Base-by-base conservation (phyloP, 1,140 invertebrate species). In the Ceratosolen solmsi region DNA sequence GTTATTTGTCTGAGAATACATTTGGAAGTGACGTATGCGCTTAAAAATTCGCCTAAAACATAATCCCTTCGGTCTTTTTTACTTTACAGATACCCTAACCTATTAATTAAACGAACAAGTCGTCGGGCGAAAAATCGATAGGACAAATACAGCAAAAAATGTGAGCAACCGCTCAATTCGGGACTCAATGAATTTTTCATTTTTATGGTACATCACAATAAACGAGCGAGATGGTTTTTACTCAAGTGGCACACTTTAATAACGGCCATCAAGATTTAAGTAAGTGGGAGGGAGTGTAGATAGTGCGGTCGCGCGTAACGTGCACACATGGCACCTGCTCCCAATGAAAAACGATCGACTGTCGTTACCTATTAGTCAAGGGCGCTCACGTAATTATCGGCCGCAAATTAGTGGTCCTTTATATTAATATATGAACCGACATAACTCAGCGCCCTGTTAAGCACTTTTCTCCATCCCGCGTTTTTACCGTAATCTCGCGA, bases 281-380 rank as follows among this genome's bases (percentile, higher is more conserved):
- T 7, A 65, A 15, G 8, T 15, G 27, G 11, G 15, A 30, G 41
- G 38, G 41, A 30, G 46, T 49, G 70, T 5, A 72, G 25, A 30
- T 51, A 36, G 4, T 1, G 17, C 15, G 4, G 4, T 22, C 11
- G 17, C 27, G 27, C 17, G 27, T 65, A 36, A 65, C 7, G 3
- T 36, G 25, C 30, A 36, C 33, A 36, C 30, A 74, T 56, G 33
- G 36, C 36, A 75, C 73, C 36, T 75, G 54, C 20, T 2, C 13
- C 36, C 38, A 54, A 56, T 72, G 78, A 80, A 60, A 73, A 79
- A 72, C 27, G 77, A 56, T 79, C 51, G 51, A 27, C 22, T 72
- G 77, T 71, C 38, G 25, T 73, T 41, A 71, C 25, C 36, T 80
- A 73, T 80, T 73, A 73, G 56, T 73, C 68, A 73, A 79, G 51